A percentile compares a stretch with the other conserved stretches of the same genome.
Evolutionary conservation across 1,140 invertebrate genomes (phyloP).

Genomic region (Magallana angulata): DNA sequence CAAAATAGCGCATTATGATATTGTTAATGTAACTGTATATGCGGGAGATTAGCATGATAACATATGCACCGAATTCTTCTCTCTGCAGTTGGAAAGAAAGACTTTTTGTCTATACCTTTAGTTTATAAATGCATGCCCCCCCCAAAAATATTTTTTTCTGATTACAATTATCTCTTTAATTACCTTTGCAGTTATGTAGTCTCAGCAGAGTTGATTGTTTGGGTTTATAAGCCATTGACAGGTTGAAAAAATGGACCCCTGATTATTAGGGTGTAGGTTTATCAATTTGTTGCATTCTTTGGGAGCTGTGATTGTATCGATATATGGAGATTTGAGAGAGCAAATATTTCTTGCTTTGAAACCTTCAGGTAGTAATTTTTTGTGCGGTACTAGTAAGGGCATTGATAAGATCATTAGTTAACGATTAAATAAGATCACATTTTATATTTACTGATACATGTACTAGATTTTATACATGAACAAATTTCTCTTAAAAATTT

Average conservation of each 20-base stretch:
- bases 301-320: not conserved
- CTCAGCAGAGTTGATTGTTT: not conserved
- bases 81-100: not conserved
- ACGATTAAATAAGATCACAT: no score
- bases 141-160: not conserved
- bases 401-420: no score
- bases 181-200: not conserved
- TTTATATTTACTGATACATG: no score
- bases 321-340: not conserved
- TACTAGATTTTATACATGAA: no score
- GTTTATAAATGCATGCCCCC: not conserved
- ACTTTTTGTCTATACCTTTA: not conserved
- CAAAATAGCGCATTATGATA: constrained; percentile 7
- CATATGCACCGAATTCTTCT: constrained; percentile 22
- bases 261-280: not conserved
- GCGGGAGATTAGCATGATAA: not conserved
- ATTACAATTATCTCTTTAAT: constrained; percentile 16
- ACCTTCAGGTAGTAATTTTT: not conserved
- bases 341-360: not conserved
- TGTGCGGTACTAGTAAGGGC: no score
- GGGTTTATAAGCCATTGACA: not conserved
- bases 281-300: constrained; percentile 2
- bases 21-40: constrained; percentile 20
- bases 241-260: not conserved
- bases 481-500: no score